Conservation (phyloP, 2,888 invertebrate genomes). For the Sipunculus nudus region DNA sequence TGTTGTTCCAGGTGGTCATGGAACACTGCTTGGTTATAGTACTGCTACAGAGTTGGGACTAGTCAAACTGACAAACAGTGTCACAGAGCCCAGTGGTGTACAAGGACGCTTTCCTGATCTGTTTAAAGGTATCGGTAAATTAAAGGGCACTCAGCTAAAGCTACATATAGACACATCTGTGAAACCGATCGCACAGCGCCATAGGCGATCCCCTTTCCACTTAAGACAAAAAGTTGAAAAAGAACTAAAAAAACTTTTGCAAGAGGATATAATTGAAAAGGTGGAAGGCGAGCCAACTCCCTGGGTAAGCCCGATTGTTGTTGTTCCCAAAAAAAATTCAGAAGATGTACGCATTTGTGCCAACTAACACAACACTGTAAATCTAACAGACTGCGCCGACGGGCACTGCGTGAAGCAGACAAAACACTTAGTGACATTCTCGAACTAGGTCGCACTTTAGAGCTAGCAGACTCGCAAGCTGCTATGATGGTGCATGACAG, state of each 20-base stretch:
- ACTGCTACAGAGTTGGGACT: no score
- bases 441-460: no score
- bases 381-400: no score
- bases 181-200: constrained; percentile 2
- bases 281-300: constrained; percentile 15
- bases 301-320: constrained; percentile 17
- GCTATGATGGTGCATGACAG: no score
- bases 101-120: constrained; percentile 2
- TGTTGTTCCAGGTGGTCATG: no score
- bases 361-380: no score
- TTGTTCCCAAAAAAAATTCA: constrained; percentile 17
- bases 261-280: constrained; percentile 14
- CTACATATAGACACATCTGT: constrained; percentile 9
- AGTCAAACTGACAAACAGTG: no score
- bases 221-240: not conserved
- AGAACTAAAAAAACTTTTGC: constrained; percentile 1
- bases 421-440: no score
- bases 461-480: no score
- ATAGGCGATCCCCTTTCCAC: not conserved
- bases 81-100: no score
- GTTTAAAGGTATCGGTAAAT: constrained; percentile 11
- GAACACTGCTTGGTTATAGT: no score
- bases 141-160: constrained; percentile 7
- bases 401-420: no score
- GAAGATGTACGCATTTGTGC: constrained; percentile 39